These are phyloP conservation scores for Ahaetulla prasina DNA, from an alignment of 2,113 vertebrate species.

Conservation along the genomic window DNA sequence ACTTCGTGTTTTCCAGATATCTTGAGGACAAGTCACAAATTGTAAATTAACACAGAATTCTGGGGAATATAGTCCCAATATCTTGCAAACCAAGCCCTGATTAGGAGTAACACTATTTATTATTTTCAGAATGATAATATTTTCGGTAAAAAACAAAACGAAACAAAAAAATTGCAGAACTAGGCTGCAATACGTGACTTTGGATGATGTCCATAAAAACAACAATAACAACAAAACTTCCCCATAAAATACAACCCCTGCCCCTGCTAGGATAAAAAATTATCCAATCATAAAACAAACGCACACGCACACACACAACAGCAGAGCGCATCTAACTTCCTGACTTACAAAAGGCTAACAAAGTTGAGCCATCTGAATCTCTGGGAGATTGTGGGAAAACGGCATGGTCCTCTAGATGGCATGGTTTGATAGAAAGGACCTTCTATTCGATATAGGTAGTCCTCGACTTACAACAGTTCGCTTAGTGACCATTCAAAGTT, in stretches of 20 bases:
- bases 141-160: not conserved
- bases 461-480: too few species aligned
- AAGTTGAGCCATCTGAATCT: not conserved
- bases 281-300: not conserved
- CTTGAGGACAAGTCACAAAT: not conserved
- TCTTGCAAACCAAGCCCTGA: not conserved
- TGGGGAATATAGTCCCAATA: not conserved
- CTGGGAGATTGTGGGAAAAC: not conserved
- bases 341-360: not conserved
- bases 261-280: not conserved
- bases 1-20: not conserved
- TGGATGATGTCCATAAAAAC: not conserved
- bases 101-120: not conserved
- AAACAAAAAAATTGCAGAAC: not conserved
- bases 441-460: too few species aligned
- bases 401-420: not conserved
- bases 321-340: not conserved
- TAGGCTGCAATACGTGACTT: not conserved
- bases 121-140: not conserved
- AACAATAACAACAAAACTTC: not conserved
- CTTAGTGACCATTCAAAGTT: too few species aligned
- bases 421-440: not conserved
- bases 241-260: not conserved
- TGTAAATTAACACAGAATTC: not conserved
- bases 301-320: not conserved